These are phyloP conservation scores for Sandelia bainsii DNA, from an alignment of 2,797 vertebrate species.

Conservation along the genomic window DNA sequence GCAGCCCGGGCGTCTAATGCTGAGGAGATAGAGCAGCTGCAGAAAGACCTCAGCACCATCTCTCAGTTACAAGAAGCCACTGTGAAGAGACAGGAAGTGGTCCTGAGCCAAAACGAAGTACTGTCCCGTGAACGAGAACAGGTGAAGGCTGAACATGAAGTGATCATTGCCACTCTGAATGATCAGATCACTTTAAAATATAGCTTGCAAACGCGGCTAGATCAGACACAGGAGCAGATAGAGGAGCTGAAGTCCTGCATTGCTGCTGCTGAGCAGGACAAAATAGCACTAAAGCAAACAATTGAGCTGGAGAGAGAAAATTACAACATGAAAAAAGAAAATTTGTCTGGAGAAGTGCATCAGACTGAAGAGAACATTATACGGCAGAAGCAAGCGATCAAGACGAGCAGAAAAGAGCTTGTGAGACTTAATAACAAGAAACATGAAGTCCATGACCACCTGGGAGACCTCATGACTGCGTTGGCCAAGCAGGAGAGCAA, in stretches of 20 bases:
- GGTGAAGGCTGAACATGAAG: constrained; percentile 50
- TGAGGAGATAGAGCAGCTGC: constrained; percentile 76
- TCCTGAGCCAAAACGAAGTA: constrained; percentile 66
- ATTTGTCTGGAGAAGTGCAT: constrained; percentile 53
- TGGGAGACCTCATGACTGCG: constrained; percentile 34
- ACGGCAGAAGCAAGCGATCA: constrained; percentile 43
- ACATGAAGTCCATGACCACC: neutral
- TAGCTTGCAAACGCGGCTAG: constrained; percentile 67
- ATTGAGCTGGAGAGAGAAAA: constrained; percentile 60
- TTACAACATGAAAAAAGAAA: constrained; percentile 53
- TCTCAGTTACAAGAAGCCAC: constrained; percentile 56
- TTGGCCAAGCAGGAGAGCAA: constrained; percentile 50
- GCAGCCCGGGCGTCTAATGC: constrained; percentile 76
- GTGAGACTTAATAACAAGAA: constrained; percentile 32
- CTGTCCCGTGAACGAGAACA: constrained; percentile 65
- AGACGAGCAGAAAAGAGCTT: constrained; percentile 27
- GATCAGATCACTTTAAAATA: constrained; percentile 75
- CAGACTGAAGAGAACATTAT: neutral
- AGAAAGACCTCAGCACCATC: constrained; percentile 51
- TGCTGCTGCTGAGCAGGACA: neutral
- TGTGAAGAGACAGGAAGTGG: constrained; percentile 48
- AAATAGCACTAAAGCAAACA: constrained; percentile 56
- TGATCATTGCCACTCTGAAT: constrained; percentile 76
- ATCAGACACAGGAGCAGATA: constrained; percentile 61
- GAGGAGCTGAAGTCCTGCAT: constrained; percentile 67